Base-by-base conservation (phyloP, 2,888 invertebrate genomes). In the Acanthopleura granulata region DNA sequence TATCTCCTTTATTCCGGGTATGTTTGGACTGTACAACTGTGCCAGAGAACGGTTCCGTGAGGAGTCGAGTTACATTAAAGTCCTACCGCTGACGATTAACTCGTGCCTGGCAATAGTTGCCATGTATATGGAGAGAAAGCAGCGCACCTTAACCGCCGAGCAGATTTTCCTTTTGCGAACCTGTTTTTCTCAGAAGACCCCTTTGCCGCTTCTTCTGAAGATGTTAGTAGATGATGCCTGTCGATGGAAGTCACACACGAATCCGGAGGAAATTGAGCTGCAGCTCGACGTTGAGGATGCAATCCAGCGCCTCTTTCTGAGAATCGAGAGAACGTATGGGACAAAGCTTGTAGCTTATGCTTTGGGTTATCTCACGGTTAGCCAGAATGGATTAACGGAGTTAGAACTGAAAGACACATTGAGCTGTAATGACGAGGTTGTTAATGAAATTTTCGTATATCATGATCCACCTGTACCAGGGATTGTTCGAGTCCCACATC, bases 391-490 rank as follows among this genome's bases (percentile, higher is more conserved):
- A n/a, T 74, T 82, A 22, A 80, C 74, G 18, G 78, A 72, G 15
- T 57, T 80, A 16, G 83, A 82, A 74, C 75, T 82, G 73, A 82
- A 82, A 29, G 82, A 82, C 62, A 70, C 75, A 14, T 72, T 82
- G 22, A 81, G 79, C 15, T 81, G 81, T 61, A 77, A 80, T 61
- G 80, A 82, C 72, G 74, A 78, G 49, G 82, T 82, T 16, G 76
- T 82, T 22, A 79, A 78, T 75, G 81, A 83, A 49, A 80, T 82
- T 22, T 82, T 81, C 70, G 77, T 76, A 61, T 82, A 83, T 74
- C 82, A 82, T 72, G 81, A 82, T 72, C 82, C 82, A 22, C 82
- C 82, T 40, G 69, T 81, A 40, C 76, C 76, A 49, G 82, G 79
- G n/a, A 75, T 75, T 15, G 71, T 82, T 29, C 75, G 82, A 25